Evolutionary conservation across 2,113 vertebrate genomes (phyloP).

Genomic region (Actenoides lindsayi): DNA sequence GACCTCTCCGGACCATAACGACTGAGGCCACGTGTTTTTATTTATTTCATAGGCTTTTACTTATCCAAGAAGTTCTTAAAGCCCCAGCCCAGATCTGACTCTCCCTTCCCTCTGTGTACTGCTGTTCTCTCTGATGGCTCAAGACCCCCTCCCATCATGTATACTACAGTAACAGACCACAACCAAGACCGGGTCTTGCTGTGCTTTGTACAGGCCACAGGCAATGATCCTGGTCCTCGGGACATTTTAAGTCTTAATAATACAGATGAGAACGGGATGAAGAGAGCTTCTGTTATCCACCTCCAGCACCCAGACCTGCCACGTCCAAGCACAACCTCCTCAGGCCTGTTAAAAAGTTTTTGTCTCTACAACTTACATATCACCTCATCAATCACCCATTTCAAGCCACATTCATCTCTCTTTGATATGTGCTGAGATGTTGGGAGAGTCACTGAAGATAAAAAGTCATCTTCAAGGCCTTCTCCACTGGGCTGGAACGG

Average conservation of each 20-base stretch:
- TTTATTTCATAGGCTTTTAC: neutral
- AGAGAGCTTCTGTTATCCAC: neutral
- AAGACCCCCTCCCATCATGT: neutral
- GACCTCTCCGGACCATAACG: neutral
- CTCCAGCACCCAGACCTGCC: neutral
- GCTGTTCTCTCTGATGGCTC: neutral
- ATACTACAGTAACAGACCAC: too few species aligned
- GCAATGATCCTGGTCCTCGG: neutral
- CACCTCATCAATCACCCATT: too few species aligned
- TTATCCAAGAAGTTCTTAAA: neutral
- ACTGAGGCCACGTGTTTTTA: neutral
- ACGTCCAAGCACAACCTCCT: rapidly evolving
- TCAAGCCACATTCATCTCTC: neutral
- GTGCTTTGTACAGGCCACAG: neutral
- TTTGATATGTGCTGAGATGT: rapidly evolving
- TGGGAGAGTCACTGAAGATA: neutral
- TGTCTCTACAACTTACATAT: neutral
- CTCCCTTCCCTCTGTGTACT: neutral
- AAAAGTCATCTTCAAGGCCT: rapidly evolving
- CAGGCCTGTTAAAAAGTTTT: too few species aligned
- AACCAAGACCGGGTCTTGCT: neutral
- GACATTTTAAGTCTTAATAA: neutral
- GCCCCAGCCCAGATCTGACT: neutral
- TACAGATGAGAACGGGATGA: neutral
- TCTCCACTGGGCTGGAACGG: neutral